Evolutionary conservation across 2,797 vertebrate species (phyloP), one percentile per base, ranked within the genome.

Genomic region (Gastrophryne carolinensis): DNA sequence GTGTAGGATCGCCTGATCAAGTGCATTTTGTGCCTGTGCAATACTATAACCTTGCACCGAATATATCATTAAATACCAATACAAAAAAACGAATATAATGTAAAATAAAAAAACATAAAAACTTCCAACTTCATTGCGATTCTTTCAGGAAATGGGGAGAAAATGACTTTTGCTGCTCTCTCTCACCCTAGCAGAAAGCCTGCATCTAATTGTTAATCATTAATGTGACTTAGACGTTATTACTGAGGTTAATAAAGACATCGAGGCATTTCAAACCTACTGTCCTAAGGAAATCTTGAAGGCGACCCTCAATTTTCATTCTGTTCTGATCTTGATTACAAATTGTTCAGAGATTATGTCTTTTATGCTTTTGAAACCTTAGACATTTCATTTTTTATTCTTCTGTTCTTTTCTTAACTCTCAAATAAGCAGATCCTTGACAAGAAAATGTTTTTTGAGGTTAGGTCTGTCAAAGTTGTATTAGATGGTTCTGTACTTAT

Each of bases 341-440:
- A 23, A 53, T 21, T 53, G 24, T 44, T 21, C 30, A 24, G 64
- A 12, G 34, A 67, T 67, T 50, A 53, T 24, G 19, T 13, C 64
- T 54, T 37, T 69, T 69, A 56, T 69, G 21, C 13, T 7, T 56
- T 7, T 23, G 34, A 23, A 39, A 39, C 39, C 56, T 12, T 69
- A 8, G 61, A 26, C 26, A 44, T 37, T 41, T 37, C 26, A 44
- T 37, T 41, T 37, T 37, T 37, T 41, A 15, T 41, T 41, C 8
- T 6, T 12, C 26, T 4, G 32, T 27, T 69, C 47, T 26, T 13
- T 47, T 58, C 39, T 9, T 44, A 13, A 29, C 41, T 47, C 13
- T 69, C 13, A 57, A 56, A 44, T 47, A 44, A 0, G 3, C 61
- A 74, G 7, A 76, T n/a, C n/a, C n/a, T n/a, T n/a, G n/a, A n/a